These are phyloP conservation scores for Ennomos erosarius DNA, from an alignment of 2,888 invertebrate genomes.

Conservation along the genomic window DNA sequence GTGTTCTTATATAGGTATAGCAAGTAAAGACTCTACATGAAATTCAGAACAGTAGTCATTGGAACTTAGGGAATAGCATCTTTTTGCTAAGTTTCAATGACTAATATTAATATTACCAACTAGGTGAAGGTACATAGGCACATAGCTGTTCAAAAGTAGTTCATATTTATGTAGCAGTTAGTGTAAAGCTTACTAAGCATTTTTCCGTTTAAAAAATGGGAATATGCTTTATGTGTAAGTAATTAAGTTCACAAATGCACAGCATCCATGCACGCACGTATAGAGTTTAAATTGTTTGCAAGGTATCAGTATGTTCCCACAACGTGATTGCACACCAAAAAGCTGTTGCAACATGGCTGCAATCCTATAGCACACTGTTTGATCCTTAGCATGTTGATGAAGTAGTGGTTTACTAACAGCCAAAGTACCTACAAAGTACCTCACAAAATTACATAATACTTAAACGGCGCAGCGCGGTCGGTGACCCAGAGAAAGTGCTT, in stretches of 20 bases:
- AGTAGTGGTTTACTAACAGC: conserved; percentile 50
- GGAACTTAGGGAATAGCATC: no score
- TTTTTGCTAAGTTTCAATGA: no score
- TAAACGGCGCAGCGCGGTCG: conserved; percentile 42
- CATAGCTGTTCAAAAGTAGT: no score
- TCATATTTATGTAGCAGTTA: no score
- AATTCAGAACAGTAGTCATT: no score
- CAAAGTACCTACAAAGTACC: conserved; percentile 34
- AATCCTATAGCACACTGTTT: conserved; percentile 41
- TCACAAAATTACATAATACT: conserved; percentile 53
- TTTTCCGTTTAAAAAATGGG: no score
- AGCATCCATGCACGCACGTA: conserved; percentile 15
- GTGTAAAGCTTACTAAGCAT: no score
- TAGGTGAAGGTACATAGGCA: no score
- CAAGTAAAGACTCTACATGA: no score
- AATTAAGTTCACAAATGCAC: neutral
- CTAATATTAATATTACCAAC: no score
- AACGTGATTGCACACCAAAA: conserved; percentile 32
- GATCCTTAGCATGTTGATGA: conserved; percentile 56
- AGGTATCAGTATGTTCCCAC: conserved; percentile 29
- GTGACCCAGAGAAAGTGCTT: conserved; percentile 69
- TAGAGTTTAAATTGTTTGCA: conserved; percentile 19
- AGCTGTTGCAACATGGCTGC: conserved; percentile 28
- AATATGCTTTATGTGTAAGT: no score
- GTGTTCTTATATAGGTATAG: no score